Evolutionary conservation across 2,113 vertebrate species (phyloP).

Genomic region (Beaufortia kweichowensis): DNA sequence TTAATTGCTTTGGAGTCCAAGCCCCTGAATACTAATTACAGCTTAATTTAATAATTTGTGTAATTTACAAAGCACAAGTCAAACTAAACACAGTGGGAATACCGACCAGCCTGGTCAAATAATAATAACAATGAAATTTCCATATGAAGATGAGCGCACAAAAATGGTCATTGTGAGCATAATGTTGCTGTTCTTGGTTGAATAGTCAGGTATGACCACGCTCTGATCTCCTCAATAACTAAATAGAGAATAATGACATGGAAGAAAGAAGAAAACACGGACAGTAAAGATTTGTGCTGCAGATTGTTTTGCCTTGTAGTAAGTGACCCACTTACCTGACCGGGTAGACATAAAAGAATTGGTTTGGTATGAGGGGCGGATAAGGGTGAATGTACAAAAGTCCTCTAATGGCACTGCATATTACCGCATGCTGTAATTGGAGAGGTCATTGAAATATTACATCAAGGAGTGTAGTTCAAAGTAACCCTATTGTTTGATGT

Average conservation of each 20-base stretch:
- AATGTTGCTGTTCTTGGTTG: constrained; percentile 73
- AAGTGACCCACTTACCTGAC: constrained; percentile 60
- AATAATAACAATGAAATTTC: constrained; percentile 35
- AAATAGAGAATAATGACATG: constrained; percentile 72
- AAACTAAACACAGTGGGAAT: not conserved
- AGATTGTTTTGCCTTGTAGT: constrained; percentile 52
- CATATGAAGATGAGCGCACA: constrained; percentile 58
- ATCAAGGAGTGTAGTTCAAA: constrained; percentile 21
- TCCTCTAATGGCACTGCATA: constrained; percentile 32
- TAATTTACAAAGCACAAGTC: constrained; percentile 8
- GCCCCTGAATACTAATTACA: not conserved
- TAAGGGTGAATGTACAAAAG: constrained; percentile 13
- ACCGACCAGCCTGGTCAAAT: not conserved
- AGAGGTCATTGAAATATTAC: constrained; percentile 32
- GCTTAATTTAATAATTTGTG: constrained; percentile 29
- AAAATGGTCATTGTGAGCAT: constrained; percentile 58
- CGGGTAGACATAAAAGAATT: constrained; percentile 34
- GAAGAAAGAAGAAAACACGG: constrained; percentile 50
- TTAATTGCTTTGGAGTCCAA: not conserved
- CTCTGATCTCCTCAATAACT: constrained; percentile 64
- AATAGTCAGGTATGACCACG: constrained; percentile 69
- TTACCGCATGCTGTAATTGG: constrained; percentile 39
- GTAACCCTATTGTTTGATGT: not conserved
- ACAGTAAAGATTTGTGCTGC: constrained; percentile 56
- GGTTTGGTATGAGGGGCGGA: not conserved